Evolutionary conservation across 2,888 invertebrate genomes (phyloP), one percentile per base, ranked within the genome.

Genomic region (Synergus laeviventris): DNA sequence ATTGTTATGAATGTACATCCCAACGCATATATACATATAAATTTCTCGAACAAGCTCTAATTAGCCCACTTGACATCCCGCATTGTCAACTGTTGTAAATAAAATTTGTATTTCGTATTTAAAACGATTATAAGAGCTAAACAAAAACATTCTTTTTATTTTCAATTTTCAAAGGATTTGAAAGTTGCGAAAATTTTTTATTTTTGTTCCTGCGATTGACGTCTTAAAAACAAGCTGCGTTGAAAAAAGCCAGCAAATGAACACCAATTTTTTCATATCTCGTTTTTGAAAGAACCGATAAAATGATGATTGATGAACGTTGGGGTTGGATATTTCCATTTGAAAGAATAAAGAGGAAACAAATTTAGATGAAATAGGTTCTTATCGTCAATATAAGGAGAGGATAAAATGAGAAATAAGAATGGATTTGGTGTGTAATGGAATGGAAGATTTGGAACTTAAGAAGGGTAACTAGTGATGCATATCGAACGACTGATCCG

Each of bases 1-100:
- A 45, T 45, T 45, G 45, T 45, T 42, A 66, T 42, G 66, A 24
- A 66, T 66, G 66, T 45, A 66, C 66, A 21, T 42, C 11, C 14
- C 18, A 64, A 12, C 16, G 45, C n/a, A 45, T 38, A 39, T 45
- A 66, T 66, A 66, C 31, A 66, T 66, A 31, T 31, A 45, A 31
- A 45, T 66, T 66, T 66, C 66, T 66, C 16, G 66, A 66, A 66
- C 45, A 66, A 45, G 66, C 45, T 66, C 66, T 45, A 66, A 66
- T 66, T 45, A 66, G 66, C n/a, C 24, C 45, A 66, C 45, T 66
- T 66, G 31, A 45, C 66, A 45, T 16, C 45, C 66, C 8, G 45
- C 24, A 4, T 24, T 66, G 42, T 45, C 16, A 14, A 45, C 42
- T 39, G 9, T 24, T 21, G 21, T 9, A 45, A 66, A 66, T 66